These are phyloP conservation scores for Rhynchonycteris naso DNA, from an alignment of 2,797 vertebrate species.

Conservation along the genomic window DNA sequence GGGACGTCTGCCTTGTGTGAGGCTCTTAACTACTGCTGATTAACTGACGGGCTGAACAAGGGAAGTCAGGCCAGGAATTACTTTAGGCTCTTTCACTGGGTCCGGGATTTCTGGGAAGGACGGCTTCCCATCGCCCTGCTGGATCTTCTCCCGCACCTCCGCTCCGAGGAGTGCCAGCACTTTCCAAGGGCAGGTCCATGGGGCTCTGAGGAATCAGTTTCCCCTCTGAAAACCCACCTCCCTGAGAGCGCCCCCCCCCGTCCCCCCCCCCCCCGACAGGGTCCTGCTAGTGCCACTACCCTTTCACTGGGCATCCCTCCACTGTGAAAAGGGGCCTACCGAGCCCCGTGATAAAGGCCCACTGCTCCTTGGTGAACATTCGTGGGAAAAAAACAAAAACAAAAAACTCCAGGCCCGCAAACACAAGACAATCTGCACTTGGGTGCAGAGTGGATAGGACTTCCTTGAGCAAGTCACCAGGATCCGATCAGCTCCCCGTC, in stretches of 20 bases:
- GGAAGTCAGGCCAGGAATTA: background rate
- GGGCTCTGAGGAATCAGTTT: background rate
- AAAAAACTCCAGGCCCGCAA: background rate
- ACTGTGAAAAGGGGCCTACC: too few species aligned
- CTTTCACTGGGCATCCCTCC: too few species aligned
- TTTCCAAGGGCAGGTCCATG: background rate
- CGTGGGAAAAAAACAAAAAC: too few species aligned
- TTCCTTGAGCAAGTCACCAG: background rate
- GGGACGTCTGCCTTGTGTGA: background rate
- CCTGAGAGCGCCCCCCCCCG: too few species aligned
- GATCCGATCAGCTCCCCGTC: background rate
- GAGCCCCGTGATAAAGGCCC: background rate
- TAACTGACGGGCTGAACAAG: background rate
- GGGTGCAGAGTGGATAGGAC: background rate
- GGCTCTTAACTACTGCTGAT: too few species aligned
- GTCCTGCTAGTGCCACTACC: too few species aligned
- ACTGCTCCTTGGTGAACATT: accelerated
- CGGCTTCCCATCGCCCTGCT: background rate
- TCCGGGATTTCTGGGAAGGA: background rate
- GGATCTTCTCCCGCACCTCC: background rate
- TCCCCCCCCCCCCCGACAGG: too few species aligned
- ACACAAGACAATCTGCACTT: background rate
- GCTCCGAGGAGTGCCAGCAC: background rate
- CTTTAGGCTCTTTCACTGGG: background rate
- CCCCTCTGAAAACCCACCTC: background rate